These are phyloP conservation scores for Sarotherodon lohbergeri DNA, from an alignment of 2,113 vertebrate genomes.

Conservation along the genomic window DNA sequence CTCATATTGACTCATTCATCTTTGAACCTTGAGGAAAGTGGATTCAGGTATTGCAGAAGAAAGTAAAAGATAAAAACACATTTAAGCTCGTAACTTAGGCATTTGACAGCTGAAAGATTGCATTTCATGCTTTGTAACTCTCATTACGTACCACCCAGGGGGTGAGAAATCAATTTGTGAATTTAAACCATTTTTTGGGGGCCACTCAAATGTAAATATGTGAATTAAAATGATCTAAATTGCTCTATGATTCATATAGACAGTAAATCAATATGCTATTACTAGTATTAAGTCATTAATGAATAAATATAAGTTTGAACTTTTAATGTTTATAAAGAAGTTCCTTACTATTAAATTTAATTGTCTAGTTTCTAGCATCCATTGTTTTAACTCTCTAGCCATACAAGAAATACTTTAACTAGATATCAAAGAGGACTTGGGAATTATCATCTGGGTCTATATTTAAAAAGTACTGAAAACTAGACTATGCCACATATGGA, in stretches of 20 bases:
- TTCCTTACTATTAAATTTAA: neutral
- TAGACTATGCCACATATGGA: neutral
- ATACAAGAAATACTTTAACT: neutral
- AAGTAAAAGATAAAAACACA: slow-evolving; percentile 44
- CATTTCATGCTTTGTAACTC: slow-evolving; percentile 68
- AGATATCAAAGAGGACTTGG: neutral
- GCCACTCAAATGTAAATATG: slow-evolving; percentile 32
- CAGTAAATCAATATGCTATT: slow-evolving; percentile 49
- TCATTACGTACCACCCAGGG: slow-evolving; percentile 71
- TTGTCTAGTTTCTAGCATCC: neutral
- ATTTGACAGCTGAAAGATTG: slow-evolving; percentile 65
- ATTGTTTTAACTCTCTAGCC: neutral
- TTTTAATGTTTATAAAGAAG: neutral
- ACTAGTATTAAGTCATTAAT: neutral
- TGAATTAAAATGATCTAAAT: slow-evolving; percentile 33
- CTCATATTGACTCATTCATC: slow-evolving; percentile 50
- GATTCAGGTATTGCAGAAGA: slow-evolving; percentile 39
- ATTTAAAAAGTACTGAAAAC: neutral
- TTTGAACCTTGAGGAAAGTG: slow-evolving; percentile 51
- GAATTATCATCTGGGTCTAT: neutral
- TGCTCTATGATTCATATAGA: slow-evolving; percentile 25
- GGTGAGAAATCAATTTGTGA: slow-evolving; percentile 70
- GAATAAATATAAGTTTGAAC: neutral
- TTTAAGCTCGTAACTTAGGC: slow-evolving; percentile 45
- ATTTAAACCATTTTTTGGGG: slow-evolving; percentile 57